A percentile compares a stretch with the other conserved stretches of the same genome.
These are phyloP conservation scores for Percina caprodes DNA, from an alignment of 2,113 vertebrate species.

Conservation along the genomic window DNA sequence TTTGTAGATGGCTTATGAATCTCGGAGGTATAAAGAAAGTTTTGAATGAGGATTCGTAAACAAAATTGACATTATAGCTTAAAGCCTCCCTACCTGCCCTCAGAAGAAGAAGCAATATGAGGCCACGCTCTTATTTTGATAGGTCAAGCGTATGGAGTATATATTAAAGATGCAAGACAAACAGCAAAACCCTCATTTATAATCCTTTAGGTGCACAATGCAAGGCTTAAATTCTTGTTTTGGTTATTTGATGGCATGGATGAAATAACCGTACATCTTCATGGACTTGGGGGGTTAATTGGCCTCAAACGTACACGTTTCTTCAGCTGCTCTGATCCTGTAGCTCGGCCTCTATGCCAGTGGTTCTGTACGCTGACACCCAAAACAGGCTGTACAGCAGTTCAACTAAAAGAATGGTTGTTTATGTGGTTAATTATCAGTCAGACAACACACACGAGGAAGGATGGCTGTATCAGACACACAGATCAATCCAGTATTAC, in stretches of 20 bases:
- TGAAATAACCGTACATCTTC: neutral
- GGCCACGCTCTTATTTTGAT: neutral
- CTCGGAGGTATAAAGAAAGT: neutral
- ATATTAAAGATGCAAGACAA: neutral
- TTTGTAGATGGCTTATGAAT: neutral
- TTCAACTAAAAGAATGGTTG: neutral
- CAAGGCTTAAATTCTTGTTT: constrained; percentile 4
- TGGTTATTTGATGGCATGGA: neutral
- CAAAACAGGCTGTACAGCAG: neutral
- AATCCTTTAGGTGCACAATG: neutral
- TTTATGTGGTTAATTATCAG: neutral
- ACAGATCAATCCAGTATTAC: neutral
- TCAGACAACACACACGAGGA: neutral
- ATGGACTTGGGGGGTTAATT: neutral
- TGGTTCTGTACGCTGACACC: neutral
- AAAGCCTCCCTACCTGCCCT: too few relatives aligned
- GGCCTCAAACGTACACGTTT: neutral
- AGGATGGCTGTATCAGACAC: neutral
- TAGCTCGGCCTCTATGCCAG: neutral
- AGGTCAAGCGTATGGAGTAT: neutral
- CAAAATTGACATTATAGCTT: neutral
- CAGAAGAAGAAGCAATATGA: too few relatives aligned
- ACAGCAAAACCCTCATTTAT: neutral
- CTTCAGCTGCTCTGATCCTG: neutral
- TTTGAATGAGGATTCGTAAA: neutral